Conservation (phyloP, 2,888 invertebrate species). For the Kuschelorhynchus macadamiae region DNA sequence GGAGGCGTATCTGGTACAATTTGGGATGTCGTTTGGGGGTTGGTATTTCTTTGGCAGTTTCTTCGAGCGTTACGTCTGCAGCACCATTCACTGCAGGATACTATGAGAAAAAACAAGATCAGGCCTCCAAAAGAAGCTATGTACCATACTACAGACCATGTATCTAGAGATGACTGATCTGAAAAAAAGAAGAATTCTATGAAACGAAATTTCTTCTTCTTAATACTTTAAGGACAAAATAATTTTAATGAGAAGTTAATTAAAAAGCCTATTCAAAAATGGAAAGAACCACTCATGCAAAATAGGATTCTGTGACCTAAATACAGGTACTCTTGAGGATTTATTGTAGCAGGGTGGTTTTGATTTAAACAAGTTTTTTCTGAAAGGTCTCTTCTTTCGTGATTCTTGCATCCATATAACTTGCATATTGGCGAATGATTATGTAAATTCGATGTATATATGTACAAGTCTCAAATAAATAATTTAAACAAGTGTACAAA, state of each 20-base stretch:
- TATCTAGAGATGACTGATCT: conserved; percentile 64
- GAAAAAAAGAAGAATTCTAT: conserved; percentile 47
- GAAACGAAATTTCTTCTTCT: neutral
- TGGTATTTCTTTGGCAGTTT: conserved; percentile 44
- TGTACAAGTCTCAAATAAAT: too few species aligned
- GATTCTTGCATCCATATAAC: too few species aligned
- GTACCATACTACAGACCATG: conserved; percentile 74
- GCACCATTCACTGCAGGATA: conserved; percentile 73
- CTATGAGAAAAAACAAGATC: conserved; percentile 72
- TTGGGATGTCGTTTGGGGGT: conserved; percentile 14
- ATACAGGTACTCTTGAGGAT: too few species aligned
- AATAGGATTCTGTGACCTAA: neutral
- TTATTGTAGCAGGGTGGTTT: too few species aligned
- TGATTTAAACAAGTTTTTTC: too few species aligned
- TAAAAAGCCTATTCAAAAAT: neutral
- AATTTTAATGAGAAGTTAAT: too few species aligned
- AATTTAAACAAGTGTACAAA: too few species aligned
- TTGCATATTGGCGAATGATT: too few species aligned
- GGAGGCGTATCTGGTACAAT: conserved; percentile 67
- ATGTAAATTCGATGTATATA: too few species aligned
- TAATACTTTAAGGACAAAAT: too few species aligned
- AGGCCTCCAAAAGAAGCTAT: conserved; percentile 73
- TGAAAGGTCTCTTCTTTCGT: too few species aligned
- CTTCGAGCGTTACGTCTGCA: conserved; percentile 65
- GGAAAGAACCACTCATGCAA: neutral